A percentile compares a stretch with the other conserved stretches of the same genome.
phyloP scores from a whole-genome alignment of 2,113 vertebrate species.

The Brachyhypopomus occidentalis region DNA sequence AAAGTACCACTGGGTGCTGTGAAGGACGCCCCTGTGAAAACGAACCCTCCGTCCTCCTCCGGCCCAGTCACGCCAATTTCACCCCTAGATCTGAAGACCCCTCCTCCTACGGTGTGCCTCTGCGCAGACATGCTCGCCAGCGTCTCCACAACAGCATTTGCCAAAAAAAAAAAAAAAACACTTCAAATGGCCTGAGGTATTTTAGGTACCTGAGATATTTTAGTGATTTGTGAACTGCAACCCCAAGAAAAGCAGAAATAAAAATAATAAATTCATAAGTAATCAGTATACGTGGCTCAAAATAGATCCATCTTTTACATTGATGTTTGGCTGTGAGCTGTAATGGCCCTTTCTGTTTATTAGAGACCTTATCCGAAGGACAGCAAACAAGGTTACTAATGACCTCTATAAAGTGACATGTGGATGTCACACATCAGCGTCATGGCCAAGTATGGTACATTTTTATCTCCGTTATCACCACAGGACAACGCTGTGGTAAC shows the following conservation, averaged over 20 bases:
- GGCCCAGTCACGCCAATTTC: conserved; percentile 50
- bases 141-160: background rate
- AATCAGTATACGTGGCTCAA: background rate
- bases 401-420: too few species aligned
- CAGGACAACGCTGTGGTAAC: too few species aligned
- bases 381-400: too few species aligned
- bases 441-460: background rate
- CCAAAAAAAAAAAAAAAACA: background rate
- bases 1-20: conserved; percentile 10
- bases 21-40: conserved; percentile 37
- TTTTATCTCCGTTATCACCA: background rate
- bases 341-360: too few species aligned
- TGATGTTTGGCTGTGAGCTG: too few species aligned
- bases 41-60: conserved; percentile 20
- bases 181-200: background rate
- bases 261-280: background rate
- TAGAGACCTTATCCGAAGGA: too few species aligned
- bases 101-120: conserved; percentile 13
- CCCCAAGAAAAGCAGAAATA: conserved; percentile 15
- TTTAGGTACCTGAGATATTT: background rate
- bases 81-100: conserved; percentile 44
- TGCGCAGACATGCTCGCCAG: conserved; percentile 25
- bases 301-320: too few species aligned
- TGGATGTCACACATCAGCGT: background rate
- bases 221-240: background rate